Evolutionary conservation across 2,113 vertebrate genomes (phyloP).

Genomic region (Ammodytes marinus): DNA sequence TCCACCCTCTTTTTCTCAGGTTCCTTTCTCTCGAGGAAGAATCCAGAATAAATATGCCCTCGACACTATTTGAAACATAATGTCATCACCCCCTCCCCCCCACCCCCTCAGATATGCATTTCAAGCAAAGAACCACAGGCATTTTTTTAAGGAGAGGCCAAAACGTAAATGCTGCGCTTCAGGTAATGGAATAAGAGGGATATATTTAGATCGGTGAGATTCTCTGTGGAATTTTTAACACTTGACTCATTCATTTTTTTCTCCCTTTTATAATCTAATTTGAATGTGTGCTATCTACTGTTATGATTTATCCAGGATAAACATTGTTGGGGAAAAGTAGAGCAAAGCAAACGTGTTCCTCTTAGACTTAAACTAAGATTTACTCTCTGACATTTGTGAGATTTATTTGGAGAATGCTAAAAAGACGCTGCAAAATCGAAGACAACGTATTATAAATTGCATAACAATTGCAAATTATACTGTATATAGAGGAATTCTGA

Average conservation of each 20-base stretch:
- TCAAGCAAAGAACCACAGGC: constrained; percentile 69
- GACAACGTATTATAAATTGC: neutral
- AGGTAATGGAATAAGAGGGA: constrained; percentile 72
- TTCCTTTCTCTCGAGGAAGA: constrained; percentile 70
- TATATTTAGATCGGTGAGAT: constrained; percentile 60
- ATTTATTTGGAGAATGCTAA: constrained; percentile 30
- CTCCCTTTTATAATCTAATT: constrained; percentile 25
- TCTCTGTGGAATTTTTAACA: constrained; percentile 49
- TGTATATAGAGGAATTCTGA: neutral
- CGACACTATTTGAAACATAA: constrained; percentile 69
- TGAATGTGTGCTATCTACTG: constrained; percentile 31
- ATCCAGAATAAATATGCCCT: constrained; percentile 77
- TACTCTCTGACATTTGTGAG: constrained; percentile 28
- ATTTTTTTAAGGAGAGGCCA: constrained; percentile 69
- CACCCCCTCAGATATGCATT: constrained; percentile 67
- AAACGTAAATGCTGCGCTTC: constrained; percentile 70
- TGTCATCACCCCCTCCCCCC: constrained; percentile 69
- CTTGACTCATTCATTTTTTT: constrained; percentile 51
- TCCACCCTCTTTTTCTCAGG: constrained; percentile 36
- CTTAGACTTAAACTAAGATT: constrained; percentile 55
- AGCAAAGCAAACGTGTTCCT: constrained; percentile 30
- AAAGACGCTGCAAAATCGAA: neutral
- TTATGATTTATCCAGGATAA: constrained; percentile 40
- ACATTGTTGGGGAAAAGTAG: constrained; percentile 26
- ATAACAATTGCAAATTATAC: neutral